Conservation (phyloP, 2,797 vertebrate species). For the Philypnodon macrostomus region DNA sequence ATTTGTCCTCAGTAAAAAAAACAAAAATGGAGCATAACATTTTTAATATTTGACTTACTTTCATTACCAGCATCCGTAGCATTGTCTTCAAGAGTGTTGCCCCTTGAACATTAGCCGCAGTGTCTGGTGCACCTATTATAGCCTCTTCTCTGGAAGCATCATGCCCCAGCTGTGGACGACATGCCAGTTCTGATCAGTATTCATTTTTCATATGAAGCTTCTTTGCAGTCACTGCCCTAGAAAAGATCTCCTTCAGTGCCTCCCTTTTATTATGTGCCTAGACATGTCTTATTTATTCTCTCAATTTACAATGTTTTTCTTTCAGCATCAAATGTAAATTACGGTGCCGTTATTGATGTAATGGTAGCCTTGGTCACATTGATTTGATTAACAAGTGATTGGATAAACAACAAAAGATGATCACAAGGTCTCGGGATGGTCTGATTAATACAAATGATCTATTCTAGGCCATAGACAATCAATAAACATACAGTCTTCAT, state of each 20-base stretch:
- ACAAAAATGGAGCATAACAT: too few relatives aligned
- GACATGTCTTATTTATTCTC: slow-evolving; percentile 34
- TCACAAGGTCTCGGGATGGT: too few relatives aligned
- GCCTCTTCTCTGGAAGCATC: slow-evolving; percentile 19
- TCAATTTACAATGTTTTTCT: slow-evolving; percentile 16
- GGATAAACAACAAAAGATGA: too few relatives aligned
- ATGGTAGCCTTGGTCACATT: background rate
- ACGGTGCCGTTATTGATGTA: background rate
- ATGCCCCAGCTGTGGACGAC: slow-evolving; percentile 23
- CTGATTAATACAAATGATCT: background rate
- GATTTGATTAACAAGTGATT: background rate
- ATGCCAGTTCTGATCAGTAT: slow-evolving; percentile 42
- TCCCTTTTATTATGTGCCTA: slow-evolving; percentile 21
- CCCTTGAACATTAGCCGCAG: too few relatives aligned
- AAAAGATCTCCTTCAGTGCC: slow-evolving; percentile 21
- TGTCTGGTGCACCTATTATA: slow-evolving; percentile 41
- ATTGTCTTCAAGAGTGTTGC: too few relatives aligned
- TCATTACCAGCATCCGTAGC: too few relatives aligned
- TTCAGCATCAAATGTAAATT: slow-evolving; percentile 7
- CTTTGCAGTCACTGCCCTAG: slow-evolving; percentile 31
- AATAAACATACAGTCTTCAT: too few relatives aligned
- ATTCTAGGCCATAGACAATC: too few relatives aligned
- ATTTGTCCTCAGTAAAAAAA: too few relatives aligned
- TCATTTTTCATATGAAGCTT: slow-evolving; percentile 41
- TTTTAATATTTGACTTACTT: too few relatives aligned